Percentiles rank a stretch among this genome's conserved stretches.
Evolutionary conservation across 2,113 vertebrate species (phyloP).

Genomic region (Lycocorax pyrrhopterus): DNA sequence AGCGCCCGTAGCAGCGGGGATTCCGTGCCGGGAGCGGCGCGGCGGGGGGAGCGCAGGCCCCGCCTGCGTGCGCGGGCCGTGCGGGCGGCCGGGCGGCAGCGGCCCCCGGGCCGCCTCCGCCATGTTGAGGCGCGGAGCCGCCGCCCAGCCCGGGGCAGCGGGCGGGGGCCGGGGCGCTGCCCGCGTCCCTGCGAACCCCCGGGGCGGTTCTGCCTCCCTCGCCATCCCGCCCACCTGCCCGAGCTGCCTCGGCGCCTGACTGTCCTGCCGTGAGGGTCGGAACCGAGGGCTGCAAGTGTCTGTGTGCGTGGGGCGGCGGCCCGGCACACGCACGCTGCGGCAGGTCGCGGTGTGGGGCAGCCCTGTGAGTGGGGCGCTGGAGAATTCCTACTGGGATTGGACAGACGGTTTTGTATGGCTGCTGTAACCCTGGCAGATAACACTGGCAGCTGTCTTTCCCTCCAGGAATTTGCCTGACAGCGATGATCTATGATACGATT

Average conservation of each 20-base stretch:
- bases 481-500: too few species aligned
- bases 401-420: accelerated
- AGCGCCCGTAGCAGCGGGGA: neutral
- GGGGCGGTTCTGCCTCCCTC: accelerated
- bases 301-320: neutral
- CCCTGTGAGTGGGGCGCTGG: accelerated
- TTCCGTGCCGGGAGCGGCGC: neutral
- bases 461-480: neutral
- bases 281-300: neutral
- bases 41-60: neutral
- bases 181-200: accelerated
- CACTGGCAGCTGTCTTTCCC: too few species aligned
- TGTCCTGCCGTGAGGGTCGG: accelerated
- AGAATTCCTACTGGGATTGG: accelerated
- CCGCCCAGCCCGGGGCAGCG: neutral
- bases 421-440: too few species aligned
- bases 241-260: accelerated
- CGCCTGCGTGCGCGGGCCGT: neutral
- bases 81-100: neutral
- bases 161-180: neutral
- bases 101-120: neutral
- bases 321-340: accelerated
- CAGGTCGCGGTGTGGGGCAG: neutral
- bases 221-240: too few species aligned
- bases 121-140: neutral